These are phyloP conservation scores for Indicator indicator DNA, from an alignment of 2,113 vertebrate species.

Conservation along the genomic window DNA sequence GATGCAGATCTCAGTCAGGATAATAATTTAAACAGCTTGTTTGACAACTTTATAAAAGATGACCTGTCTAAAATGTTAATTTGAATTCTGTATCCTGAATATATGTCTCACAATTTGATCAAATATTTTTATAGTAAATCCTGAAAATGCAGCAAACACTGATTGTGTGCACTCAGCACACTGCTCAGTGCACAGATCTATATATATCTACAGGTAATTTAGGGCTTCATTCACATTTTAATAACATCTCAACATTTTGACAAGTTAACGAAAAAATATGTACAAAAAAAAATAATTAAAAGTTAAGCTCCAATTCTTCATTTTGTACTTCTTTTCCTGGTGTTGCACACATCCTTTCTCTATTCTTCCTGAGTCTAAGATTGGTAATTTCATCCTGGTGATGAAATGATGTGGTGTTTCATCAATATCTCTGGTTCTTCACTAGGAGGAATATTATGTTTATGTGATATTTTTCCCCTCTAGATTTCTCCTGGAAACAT, in stretches of 20 bases:
- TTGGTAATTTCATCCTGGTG: background rate
- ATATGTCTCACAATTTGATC: background rate
- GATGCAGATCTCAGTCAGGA: no score
- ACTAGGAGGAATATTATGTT: background rate
- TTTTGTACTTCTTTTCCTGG: background rate
- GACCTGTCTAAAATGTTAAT: background rate
- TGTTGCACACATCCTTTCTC: background rate
- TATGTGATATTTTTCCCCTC: background rate
- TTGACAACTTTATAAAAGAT: background rate
- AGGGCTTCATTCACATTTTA: background rate
- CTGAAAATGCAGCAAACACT: background rate
- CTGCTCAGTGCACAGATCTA: background rate
- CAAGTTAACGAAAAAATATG: background rate
- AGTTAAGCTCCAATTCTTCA: background rate
- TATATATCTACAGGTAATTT: background rate
- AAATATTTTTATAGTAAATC: background rate
- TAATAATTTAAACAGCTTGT: background rate
- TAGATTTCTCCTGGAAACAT: background rate
- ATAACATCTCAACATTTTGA: background rate
- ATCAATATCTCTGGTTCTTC: background rate
- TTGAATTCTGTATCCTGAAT: background rate
- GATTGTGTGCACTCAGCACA: background rate
- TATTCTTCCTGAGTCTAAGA: background rate
- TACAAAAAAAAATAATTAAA: background rate
- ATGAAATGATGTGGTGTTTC: background rate